Evolutionary conservation across 64 coral and sea anemone genomes (phyloP).

Genomic region (Hydrozoanthus tunicans): DNA sequence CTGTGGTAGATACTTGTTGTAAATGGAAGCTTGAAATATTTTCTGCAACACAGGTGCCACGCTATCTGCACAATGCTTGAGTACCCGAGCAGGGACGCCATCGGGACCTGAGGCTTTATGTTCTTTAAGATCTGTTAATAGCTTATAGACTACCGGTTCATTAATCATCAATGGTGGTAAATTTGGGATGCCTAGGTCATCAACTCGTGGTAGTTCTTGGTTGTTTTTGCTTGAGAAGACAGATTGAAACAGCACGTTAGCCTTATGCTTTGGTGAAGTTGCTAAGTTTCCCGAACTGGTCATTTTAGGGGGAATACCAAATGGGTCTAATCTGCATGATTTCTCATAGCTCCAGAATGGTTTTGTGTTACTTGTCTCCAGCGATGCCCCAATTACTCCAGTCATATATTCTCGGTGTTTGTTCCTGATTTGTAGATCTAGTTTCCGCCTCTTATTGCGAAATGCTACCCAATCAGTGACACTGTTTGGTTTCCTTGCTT

Average conservation of each 20-base stretch:
- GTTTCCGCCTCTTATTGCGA: too few relatives aligned
- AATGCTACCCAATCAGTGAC: too few relatives aligned
- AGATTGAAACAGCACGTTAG: not conserved
- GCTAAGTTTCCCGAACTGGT: not conserved
- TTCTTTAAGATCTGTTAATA: not conserved
- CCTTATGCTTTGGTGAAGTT: not conserved
- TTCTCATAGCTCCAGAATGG: too few relatives aligned
- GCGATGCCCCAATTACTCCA: too few relatives aligned
- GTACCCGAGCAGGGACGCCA: not conserved
- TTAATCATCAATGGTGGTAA: not conserved
- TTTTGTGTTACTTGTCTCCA: too few relatives aligned
- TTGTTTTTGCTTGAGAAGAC: not conserved
- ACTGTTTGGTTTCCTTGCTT: too few relatives aligned
- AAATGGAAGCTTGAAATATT: slow-evolving; percentile 4
- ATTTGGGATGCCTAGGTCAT: not conserved
- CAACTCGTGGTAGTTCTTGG: not conserved
- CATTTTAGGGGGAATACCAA: too few relatives aligned
- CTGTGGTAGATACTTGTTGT: not conserved
- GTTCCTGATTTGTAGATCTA: too few relatives aligned
- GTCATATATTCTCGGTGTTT: too few relatives aligned
- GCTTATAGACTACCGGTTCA: not conserved
- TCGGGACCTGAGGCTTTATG: not conserved
- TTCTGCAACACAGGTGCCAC: slow-evolving; percentile 10
- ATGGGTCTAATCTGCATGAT: too few relatives aligned
- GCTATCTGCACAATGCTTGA: not conserved